These are phyloP conservation scores for Hirtodrosophila cameraria DNA, from an alignment of 2,888 invertebrate species.

Conservation along the genomic window DNA sequence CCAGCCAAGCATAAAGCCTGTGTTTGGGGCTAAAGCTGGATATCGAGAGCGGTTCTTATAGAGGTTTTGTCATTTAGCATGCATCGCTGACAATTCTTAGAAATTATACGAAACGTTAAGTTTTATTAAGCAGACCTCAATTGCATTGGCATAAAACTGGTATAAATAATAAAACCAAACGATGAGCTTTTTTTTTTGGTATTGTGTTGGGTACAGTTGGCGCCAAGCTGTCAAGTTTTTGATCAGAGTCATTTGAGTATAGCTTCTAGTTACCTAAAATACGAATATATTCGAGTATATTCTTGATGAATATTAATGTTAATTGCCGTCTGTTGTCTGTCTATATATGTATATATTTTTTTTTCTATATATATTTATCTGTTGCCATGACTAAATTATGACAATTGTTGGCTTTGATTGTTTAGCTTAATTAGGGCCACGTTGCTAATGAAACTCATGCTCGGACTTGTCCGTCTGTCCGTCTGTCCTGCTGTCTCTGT, in stretches of 20 bases:
- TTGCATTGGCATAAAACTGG: conserved; percentile 62
- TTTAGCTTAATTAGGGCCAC: conserved; percentile 73
- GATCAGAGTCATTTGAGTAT: conserved; percentile 25
- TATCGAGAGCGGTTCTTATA: conserved; percentile 4
- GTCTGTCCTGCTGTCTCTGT: no score
- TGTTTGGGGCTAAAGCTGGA: conserved; percentile 4
- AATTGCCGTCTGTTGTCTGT: conserved; percentile 54
- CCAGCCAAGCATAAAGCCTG: conserved; percentile 73
- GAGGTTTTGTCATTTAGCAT: conserved; percentile 53
- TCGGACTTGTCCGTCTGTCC: no score
- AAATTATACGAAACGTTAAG: conserved; percentile 81
- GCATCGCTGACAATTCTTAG: conserved; percentile 74
- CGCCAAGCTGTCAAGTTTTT: conserved; percentile 42
- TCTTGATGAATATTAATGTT: conserved; percentile 64
- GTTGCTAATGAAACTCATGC: conserved; percentile 71
- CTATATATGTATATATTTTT: background rate
- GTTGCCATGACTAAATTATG: conserved; percentile 72
- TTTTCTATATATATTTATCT: conserved; percentile 12
- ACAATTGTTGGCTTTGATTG: conserved; percentile 72
- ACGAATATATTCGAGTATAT: conserved; percentile 32
- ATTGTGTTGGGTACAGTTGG: conserved; percentile 71
- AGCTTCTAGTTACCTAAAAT: conserved; percentile 66
- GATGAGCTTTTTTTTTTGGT: background rate
- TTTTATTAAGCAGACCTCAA: conserved; percentile 81
- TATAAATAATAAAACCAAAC: conserved; percentile 62